phyloP scores from a whole-genome alignment of 2,888 invertebrate genomes.

The Ganaspis brasiliensis region DNA sequence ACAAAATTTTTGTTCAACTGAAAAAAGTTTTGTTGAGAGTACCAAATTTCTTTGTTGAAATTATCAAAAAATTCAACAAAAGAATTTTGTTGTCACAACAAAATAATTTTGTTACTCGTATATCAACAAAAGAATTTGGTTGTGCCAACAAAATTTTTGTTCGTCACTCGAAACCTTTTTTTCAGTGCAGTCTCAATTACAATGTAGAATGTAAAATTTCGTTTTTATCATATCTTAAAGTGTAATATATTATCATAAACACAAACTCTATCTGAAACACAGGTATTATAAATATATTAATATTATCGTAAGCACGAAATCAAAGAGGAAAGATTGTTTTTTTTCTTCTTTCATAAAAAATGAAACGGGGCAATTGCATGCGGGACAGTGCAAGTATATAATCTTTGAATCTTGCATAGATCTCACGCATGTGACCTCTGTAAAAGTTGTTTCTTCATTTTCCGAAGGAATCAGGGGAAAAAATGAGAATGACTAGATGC shows the following conservation, averaged over 20 bases:
- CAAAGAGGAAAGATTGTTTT: background rate
- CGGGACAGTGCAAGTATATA: constrained; percentile 70
- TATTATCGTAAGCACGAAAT: constrained; percentile 5
- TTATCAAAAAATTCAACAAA: no score
- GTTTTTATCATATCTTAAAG: background rate
- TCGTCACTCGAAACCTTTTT: no score
- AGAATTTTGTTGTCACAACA: no score
- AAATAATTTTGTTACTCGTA: no score
- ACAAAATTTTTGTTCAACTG: no score
- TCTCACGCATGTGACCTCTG: constrained; percentile 76
- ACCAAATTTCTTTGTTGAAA: no score
- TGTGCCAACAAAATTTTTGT: no score
- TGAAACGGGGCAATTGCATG: constrained; percentile 5
- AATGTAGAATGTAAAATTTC: constrained; percentile 2
- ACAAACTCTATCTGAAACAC: background rate
- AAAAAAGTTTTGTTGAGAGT: no score
- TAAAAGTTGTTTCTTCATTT: constrained; percentile 69
- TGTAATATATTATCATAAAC: background rate
- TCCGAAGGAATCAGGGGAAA: constrained; percentile 65
- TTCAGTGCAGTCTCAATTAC: no score
- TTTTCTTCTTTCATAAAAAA: background rate
- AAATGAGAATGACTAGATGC: constrained; percentile 58
- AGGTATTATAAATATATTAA: background rate
- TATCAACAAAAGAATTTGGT: no score
- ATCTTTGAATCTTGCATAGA: constrained; percentile 75